Evolutionary conservation across 2,888 invertebrate genomes (phyloP).

Genomic region (Macropis europaea): DNA sequence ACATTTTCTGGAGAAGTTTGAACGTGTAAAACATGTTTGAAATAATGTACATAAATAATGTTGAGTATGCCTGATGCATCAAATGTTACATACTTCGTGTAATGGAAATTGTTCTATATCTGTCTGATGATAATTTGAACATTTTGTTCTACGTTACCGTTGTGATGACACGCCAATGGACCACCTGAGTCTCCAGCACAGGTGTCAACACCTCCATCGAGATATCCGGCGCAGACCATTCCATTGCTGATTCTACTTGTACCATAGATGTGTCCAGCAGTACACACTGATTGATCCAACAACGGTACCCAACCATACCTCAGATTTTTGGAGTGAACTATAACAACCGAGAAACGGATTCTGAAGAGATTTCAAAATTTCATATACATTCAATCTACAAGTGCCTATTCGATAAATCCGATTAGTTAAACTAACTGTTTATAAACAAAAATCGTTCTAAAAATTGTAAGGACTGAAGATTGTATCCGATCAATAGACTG

Average conservation of each 20-base stretch:
- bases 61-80: too few relatives aligned
- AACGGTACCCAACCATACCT: slow-evolving; percentile 87
- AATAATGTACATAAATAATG: too few relatives aligned
- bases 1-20: too few relatives aligned
- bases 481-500: too few relatives aligned
- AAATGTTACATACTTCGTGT: too few relatives aligned
- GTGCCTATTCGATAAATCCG: too few relatives aligned
- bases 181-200: slow-evolving; percentile 94
- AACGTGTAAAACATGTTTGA: too few relatives aligned
- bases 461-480: too few relatives aligned
- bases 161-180: slow-evolving; percentile 87
- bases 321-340: slow-evolving; percentile 84
- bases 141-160: slow-evolving; percentile 79
- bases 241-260: slow-evolving; percentile 83
- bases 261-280: slow-evolving; percentile 85
- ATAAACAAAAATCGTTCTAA: too few relatives aligned
- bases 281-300: slow-evolving; percentile 84
- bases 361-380: neutral
- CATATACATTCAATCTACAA: neutral
- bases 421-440: too few relatives aligned
- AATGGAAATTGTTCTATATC: too few relatives aligned
- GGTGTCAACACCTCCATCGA: slow-evolving; percentile 88
- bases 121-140: too few relatives aligned
- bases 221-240: slow-evolving; percentile 90
- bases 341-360: neutral